Conservation (phyloP, 2,888 invertebrate genomes). For the Ommatoiulus sabulosus region DNA sequence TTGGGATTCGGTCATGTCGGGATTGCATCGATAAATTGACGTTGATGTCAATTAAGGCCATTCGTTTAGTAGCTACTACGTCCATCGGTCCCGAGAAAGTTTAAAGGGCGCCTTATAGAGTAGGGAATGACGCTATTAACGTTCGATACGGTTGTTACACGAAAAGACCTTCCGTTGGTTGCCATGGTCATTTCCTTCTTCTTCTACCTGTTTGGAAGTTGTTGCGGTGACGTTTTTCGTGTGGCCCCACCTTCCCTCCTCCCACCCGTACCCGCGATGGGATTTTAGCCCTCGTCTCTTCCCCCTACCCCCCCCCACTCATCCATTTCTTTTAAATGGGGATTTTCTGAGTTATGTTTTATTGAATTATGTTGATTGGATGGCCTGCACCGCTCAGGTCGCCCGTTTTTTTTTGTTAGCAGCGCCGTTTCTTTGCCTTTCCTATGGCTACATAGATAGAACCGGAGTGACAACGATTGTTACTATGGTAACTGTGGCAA, state of each 20-base stretch:
- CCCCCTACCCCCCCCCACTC: not conserved
- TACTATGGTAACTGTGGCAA: constrained; percentile 52
- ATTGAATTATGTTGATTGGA: constrained; percentile 39
- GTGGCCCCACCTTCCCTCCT: not conserved
- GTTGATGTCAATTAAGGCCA: no score
- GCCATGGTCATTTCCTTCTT: not conserved
- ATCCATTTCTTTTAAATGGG: not conserved
- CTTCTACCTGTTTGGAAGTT: not conserved
- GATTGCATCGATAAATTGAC: no score
- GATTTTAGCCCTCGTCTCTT: not conserved
- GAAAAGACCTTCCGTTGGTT: constrained; percentile 8
- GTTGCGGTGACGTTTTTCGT: not conserved
- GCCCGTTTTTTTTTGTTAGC: constrained; percentile 9
- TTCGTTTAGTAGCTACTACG: no score
- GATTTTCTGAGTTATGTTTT: constrained; percentile 23
- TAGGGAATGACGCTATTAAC: not conserved
- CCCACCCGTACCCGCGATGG: not conserved
- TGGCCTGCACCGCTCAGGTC: not conserved
- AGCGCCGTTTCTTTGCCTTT: constrained; percentile 36
- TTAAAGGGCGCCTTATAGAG: not conserved
- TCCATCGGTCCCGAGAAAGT: no score
- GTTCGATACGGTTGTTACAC: not conserved
- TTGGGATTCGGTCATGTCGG: no score
- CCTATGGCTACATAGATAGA: constrained; percentile 45
- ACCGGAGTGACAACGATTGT: constrained; percentile 50